Percentiles rank a stretch among this genome's conserved stretches.
Conservation (phyloP, 2,113 vertebrate species). For the Balaeniceps rex region DNA sequence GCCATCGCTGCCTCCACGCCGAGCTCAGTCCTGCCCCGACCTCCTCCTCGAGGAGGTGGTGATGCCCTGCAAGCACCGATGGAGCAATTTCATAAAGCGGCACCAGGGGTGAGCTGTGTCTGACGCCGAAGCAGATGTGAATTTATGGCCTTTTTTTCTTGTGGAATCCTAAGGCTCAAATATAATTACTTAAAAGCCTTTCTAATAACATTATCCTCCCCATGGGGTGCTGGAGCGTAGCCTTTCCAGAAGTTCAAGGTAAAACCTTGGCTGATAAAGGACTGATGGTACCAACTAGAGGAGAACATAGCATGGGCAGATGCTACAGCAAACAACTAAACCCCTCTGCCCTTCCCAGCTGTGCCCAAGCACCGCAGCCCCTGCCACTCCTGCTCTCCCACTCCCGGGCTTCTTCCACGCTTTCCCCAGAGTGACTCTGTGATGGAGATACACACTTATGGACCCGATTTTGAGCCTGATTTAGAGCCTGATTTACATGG, state of each 20-base stretch:
- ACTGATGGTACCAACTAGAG: neutral
- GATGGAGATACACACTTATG: accelerated
- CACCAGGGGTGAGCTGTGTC: neutral
- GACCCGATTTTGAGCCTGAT: neutral
- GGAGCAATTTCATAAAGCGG: neutral
- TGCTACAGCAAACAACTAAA: neutral
- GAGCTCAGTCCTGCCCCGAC: neutral
- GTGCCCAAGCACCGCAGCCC: neutral
- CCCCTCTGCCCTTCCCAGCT: neutral
- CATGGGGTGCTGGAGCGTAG: accelerated
- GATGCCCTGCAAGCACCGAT: neutral
- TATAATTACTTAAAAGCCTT: slow-evolving; percentile 1
- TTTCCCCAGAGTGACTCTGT: neutral
- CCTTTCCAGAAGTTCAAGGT: neutral
- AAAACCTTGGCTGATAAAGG: neutral
- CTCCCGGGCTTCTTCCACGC: accelerated
- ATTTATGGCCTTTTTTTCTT: neutral
- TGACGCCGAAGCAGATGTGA: accelerated
- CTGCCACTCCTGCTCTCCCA: neutral
- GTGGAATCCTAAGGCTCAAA: neutral
- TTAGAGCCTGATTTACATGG: neutral
- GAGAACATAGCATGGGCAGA: neutral
- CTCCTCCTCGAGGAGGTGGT: neutral
- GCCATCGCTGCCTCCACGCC: neutral
- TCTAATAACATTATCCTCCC: neutral